Evolutionary conservation across 2,113 vertebrate species (phyloP), one percentile per base, ranked within the genome.

Genomic region (Podocnemis expansa): DNA sequence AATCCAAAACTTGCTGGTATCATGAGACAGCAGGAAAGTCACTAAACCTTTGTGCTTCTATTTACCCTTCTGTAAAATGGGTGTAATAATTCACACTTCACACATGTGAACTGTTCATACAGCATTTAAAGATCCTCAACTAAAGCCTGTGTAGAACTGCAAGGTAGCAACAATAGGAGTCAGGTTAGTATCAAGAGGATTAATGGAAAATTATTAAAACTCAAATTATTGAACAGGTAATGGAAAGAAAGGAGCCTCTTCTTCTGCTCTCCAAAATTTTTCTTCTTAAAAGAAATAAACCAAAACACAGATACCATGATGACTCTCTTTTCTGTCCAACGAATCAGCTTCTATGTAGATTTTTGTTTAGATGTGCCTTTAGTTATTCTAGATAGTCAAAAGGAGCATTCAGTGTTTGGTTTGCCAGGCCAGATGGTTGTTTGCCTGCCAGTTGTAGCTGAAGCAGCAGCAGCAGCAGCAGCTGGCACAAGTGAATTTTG

Each of bases 211-310:
- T 43, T 38, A 89, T 22, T 51, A 55, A 87, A 55, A 55, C 80
- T 76, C 47, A 92, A 91, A 79, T 79, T 6, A 76, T 43, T 67
- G 49, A 70, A 93, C 80, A 87, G 70, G 29, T 51, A 89, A 78
- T 52, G 1, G 73, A n/a, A 67, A 8, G 70, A 94, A 83, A 89
- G 55, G 91, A 56, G 11, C 79, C 56, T 63, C 55, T 38, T 52
- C 84, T 89, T 76, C 89, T 70, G 52, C 34, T 89, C 34, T 85
- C 56, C 38, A 89, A 87, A 84, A 82, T 84, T 21, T 80, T 34
- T 80, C 95, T 60, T 78, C 95, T 51, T n/a, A 43, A n/a, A 84
- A 80, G 54, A 79, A 89, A 89, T 54, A 86, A 96, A 93, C 79
- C 1, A 76, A 85, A 83, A 63, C 29, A 84, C 80, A 84, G 63